Evolutionary conservation across 2,888 invertebrate genomes (phyloP).

Genomic region (Trissolcus brochymenae): DNA sequence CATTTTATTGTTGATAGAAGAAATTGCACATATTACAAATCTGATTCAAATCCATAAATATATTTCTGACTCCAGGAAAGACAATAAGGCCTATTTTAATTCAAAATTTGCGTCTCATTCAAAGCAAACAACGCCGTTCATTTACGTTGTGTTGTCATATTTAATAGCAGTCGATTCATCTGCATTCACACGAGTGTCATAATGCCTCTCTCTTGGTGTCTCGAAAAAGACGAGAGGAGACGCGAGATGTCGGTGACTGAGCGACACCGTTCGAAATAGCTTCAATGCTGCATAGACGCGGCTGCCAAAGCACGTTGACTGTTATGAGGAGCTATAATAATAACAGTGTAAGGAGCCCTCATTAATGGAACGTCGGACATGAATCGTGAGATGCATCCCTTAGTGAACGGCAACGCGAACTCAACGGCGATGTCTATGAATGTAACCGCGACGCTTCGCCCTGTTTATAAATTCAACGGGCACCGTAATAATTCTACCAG

Average conservation of each 20-base stretch:
- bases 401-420: slow-evolving; percentile 54
- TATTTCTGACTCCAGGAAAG: slow-evolving; percentile 3
- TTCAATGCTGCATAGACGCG: slow-evolving; percentile 69
- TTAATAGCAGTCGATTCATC: slow-evolving; percentile 55
- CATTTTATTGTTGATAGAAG: too few species aligned
- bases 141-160: slow-evolving; percentile 40
- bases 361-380: slow-evolving; percentile 74
- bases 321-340: slow-evolving; percentile 75
- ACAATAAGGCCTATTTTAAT: slow-evolving; percentile 43
- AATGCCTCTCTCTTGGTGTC: slow-evolving; percentile 13
- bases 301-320: slow-evolving; percentile 65
- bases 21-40: too few species aligned
- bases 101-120: slow-evolving; percentile 47
- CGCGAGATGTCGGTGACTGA: slow-evolving; percentile 65
- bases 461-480: slow-evolving; percentile 43
- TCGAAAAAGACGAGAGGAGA: slow-evolving; percentile 60
- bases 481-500: slow-evolving; percentile 59
- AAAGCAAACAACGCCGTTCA: slow-evolving; percentile 46
- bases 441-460: slow-evolving; percentile 41
- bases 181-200: slow-evolving; percentile 50
- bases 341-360: slow-evolving; percentile 67
- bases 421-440: slow-evolving; percentile 54
- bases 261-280: slow-evolving; percentile 70
- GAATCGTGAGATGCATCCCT: slow-evolving; percentile 70
- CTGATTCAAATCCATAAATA: neutral